phyloP scores from a whole-genome alignment of 2,113 vertebrate genomes.

The Clarias batrachus region DNA sequence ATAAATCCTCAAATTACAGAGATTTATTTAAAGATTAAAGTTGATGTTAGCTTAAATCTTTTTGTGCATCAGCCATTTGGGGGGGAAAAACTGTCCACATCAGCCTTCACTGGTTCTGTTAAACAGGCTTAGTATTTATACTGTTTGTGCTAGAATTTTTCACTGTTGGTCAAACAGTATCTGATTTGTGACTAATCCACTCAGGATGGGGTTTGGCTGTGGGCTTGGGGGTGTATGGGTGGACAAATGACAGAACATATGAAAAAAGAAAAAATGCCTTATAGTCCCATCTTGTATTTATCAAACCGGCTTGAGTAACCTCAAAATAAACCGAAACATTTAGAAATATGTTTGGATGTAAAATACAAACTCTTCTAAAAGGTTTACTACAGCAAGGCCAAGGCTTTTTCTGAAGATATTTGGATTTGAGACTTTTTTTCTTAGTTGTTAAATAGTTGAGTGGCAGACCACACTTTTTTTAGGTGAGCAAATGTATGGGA shows the following conservation, averaged over 20 bases:
- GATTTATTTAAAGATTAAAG: background rate
- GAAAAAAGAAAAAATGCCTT: background rate
- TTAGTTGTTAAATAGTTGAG: too few relatives aligned
- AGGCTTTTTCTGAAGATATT: background rate
- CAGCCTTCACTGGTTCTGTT: background rate
- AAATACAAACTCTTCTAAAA: background rate
- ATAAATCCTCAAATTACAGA: background rate
- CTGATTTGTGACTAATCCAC: background rate
- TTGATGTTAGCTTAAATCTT: background rate
- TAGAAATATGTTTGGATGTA: background rate
- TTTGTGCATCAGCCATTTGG: background rate
- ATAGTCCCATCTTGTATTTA: background rate
- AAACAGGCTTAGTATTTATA: background rate
- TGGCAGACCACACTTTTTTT: background rate
- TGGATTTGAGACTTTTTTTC: background rate
- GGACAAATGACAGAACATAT: background rate
- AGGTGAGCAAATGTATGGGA: background rate
- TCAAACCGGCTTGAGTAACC: background rate
- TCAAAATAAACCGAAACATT: background rate
- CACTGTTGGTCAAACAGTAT: background rate
- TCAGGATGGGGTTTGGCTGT: background rate
- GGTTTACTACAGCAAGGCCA: background rate
- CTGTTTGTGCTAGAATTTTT: background rate
- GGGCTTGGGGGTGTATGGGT: background rate
- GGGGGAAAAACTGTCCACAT: background rate